Evolutionary conservation across 2,888 invertebrate genomes (phyloP), one percentile per base, ranked within the genome.

Genomic region (Acronicta psi): DNA sequence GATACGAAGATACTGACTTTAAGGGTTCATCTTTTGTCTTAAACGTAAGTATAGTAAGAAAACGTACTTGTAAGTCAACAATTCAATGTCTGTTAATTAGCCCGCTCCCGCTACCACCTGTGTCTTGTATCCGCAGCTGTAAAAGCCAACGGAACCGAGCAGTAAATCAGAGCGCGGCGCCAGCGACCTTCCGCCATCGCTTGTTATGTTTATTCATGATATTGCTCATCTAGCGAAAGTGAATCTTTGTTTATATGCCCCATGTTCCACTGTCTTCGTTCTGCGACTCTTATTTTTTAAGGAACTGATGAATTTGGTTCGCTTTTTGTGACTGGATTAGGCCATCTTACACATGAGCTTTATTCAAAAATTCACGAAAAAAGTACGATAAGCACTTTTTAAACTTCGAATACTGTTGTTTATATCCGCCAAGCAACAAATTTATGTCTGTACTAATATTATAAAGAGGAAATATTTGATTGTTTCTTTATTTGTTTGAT

Each of bases 131-230:
- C 64, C 36, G 20, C 34, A 57, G 42, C 41, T 56, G 52, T 64
- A 67, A 78, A 77, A 80, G 77, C 64, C 51, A 65, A 45, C 77
- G 79, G 80, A 79, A 73, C 73, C 57, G 41, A 63, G 79, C 83
- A 82, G 89, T 93, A 92, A 93, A 93, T 93, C 93, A 93, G 89
- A 29, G 84, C 80, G 67, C 79, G 83, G 78, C 78, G 79, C 77
- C 75, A 76, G 80, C 86, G 87, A 88, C 88, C 87, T 87, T 88
- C 88, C 87, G 86, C 84, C 84, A 81, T 86, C 69, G 83, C 84
- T 84, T 85, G 86, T 88, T 87, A 92, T 93, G 92, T 93, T 92
- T 93, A 93, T 93, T 93, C 93, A 93, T 93, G 93, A 89, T 87
- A 91, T 89, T 88, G 90, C 89, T 87, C 90, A 87, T 88, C 89